Evolutionary conservation across 2,888 invertebrate species (phyloP).

Genomic region (Epinotia brunnichana): DNA sequence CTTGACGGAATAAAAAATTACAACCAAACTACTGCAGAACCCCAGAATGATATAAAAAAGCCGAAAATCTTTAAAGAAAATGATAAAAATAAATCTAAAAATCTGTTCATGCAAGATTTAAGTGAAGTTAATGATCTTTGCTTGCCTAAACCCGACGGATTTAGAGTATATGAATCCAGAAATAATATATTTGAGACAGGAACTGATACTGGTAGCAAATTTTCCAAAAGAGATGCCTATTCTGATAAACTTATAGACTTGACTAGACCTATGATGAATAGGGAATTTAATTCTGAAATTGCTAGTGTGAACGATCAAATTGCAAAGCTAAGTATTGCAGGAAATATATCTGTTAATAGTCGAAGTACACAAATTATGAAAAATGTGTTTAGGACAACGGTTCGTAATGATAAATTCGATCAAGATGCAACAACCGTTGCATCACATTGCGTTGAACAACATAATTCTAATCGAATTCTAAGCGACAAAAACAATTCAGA

Average conservation of each 20-base stretch:
- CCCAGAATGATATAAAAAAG: constrained; percentile 43
- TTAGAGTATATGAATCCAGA: constrained; percentile 18
- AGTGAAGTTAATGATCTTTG: constrained; percentile 23
- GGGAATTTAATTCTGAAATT: neutral
- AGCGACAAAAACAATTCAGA: neutral
- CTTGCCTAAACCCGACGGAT: constrained; percentile 14
- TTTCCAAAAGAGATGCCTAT: neutral
- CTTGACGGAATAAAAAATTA: constrained; percentile 54
- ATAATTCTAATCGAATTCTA: neutral
- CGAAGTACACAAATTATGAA: constrained; percentile 12
- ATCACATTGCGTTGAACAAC: neutral
- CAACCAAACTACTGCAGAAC: constrained; percentile 27
- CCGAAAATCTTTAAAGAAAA: constrained; percentile 33
- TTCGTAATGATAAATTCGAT: neutral
- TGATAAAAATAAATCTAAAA: constrained; percentile 26
- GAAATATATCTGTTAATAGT: neutral
- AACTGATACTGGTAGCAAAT: neutral
- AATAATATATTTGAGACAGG: constrained; percentile 17
- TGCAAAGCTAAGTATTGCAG: neutral
- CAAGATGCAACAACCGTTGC: neutral
- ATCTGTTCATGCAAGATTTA: constrained; percentile 42
- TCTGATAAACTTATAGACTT: constrained; percentile 32
- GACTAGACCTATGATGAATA: neutral
- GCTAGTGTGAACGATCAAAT: constrained; percentile 4
- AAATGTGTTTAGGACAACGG: neutral